These are phyloP conservation scores for Latrodectus geometricus DNA, from an alignment of 1,140 invertebrate species.

Conservation along the genomic window DNA sequence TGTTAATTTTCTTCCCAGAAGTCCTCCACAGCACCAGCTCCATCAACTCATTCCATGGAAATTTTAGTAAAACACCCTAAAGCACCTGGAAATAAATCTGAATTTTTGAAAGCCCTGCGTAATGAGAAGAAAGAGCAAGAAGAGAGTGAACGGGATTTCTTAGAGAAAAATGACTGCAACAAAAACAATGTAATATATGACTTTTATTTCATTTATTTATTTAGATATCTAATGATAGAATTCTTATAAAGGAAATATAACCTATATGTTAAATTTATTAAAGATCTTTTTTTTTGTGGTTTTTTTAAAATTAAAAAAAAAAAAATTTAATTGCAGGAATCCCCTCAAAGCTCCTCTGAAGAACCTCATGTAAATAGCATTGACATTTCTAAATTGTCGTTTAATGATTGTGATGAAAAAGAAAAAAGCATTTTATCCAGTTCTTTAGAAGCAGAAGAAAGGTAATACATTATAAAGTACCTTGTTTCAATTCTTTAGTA, in stretches of 20 bases:
- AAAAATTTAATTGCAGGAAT: slow-evolving; percentile 11
- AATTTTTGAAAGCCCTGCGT: slow-evolving; percentile 67
- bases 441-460: slow-evolving; percentile 69
- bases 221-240: neutral
- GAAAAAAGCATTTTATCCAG: slow-evolving; percentile 66
- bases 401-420: slow-evolving; percentile 39
- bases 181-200: slow-evolving; percentile 48
- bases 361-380: slow-evolving; percentile 55
- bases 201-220: neutral
- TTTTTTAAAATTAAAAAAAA: too few species aligned
- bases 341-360: slow-evolving; percentile 32
- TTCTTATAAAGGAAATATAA: neutral
- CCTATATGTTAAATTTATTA: neutral
- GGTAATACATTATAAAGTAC: slow-evolving; percentile 61
- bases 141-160: slow-evolving; percentile 40
- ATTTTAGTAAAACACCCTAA: slow-evolving; percentile 68
- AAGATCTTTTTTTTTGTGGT: neutral
- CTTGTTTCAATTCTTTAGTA: too few species aligned
- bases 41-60: slow-evolving; percentile 65
- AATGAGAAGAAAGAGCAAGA: slow-evolving; percentile 63
- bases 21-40: slow-evolving; percentile 63
- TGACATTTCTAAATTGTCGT: slow-evolving; percentile 49
- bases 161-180: slow-evolving; percentile 29
- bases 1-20: slow-evolving; percentile 30
- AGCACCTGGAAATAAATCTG: slow-evolving; percentile 67